Percentiles rank a stretch among this genome's conserved stretches.
Conservation (phyloP, 2,888 invertebrate species). For the Tholera decimalis region DNA sequence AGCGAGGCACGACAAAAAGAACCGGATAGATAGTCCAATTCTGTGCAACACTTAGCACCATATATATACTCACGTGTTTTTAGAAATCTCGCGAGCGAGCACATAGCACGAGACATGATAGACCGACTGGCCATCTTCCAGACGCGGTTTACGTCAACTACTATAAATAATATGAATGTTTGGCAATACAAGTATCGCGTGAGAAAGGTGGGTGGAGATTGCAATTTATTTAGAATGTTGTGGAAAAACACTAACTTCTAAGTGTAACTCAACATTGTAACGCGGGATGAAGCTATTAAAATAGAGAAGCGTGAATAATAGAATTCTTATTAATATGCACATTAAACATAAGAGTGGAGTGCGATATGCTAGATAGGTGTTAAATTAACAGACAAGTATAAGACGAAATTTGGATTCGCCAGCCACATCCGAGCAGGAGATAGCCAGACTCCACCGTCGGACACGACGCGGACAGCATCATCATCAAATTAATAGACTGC, state of each 20-base stretch:
- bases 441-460: too few species aligned
- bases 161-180: slow-evolving; percentile 80
- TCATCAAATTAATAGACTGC: too few species aligned
- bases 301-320: neutral
- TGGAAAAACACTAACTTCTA: slow-evolving; percentile 22
- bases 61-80: slow-evolving; percentile 30
- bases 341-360: too few species aligned
- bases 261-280: neutral
- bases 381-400: too few species aligned
- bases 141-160: slow-evolving; percentile 77
- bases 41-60: slow-evolving; percentile 22
- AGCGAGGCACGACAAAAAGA: neutral
- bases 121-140: slow-evolving; percentile 78
- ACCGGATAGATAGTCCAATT: slow-evolving; percentile 7
- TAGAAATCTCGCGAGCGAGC: slow-evolving; percentile 41
- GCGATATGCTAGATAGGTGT: too few species aligned
- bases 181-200: slow-evolving; percentile 73
- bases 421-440: too few species aligned
- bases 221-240: slow-evolving; percentile 15
- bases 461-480: too few species aligned
- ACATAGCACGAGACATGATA: slow-evolving; percentile 48
- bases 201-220: slow-evolving; percentile 38
- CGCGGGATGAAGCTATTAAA: neutral
- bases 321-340: too few species aligned
- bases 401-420: too few species aligned